These are phyloP conservation scores for Myocastor coypus DNA, from an alignment of 2,113 vertebrate genomes.

Conservation along the genomic window DNA sequence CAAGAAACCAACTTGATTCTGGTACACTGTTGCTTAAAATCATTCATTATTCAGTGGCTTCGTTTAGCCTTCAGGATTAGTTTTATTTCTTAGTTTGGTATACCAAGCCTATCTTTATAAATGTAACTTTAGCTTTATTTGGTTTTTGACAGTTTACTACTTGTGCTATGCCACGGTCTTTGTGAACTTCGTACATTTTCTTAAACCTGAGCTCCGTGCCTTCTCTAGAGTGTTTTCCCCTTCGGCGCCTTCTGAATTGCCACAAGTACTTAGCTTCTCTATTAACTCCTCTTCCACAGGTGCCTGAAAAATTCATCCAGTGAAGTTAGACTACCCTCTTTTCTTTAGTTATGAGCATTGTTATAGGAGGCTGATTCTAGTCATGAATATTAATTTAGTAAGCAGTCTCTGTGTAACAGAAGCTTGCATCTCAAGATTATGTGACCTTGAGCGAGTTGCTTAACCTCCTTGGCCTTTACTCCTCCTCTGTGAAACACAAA, in stretches of 20 bases:
- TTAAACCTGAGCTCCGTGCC: not conserved
- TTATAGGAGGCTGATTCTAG: not conserved
- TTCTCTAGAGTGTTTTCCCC: not conserved
- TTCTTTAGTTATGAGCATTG: not conserved
- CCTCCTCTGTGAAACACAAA: constrained; percentile 38
- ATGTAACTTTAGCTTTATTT: not conserved
- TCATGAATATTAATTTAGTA: not conserved
- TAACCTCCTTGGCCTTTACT: not conserved
- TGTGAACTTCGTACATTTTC: not conserved
- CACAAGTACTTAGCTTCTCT: not conserved
- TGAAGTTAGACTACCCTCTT: not conserved
- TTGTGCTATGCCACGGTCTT: not conserved
- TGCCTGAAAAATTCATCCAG: not conserved
- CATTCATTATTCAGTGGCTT: not conserved
- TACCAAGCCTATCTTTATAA: not conserved
- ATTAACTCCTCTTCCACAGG: not conserved
- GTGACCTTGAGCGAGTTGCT: not conserved
- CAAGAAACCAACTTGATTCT: not conserved
- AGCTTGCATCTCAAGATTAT: constrained; percentile 31
- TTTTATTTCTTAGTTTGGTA: constrained; percentile 25
- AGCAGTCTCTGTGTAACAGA: not conserved
- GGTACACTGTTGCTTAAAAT: constrained; percentile 19
- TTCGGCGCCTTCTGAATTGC: constrained; percentile 17
- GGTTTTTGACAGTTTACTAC: not conserved
- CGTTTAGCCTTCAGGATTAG: not conserved